These are phyloP conservation scores for Cichladusa arquata DNA, from an alignment of 2,113 vertebrate genomes.

Conservation along the genomic window DNA sequence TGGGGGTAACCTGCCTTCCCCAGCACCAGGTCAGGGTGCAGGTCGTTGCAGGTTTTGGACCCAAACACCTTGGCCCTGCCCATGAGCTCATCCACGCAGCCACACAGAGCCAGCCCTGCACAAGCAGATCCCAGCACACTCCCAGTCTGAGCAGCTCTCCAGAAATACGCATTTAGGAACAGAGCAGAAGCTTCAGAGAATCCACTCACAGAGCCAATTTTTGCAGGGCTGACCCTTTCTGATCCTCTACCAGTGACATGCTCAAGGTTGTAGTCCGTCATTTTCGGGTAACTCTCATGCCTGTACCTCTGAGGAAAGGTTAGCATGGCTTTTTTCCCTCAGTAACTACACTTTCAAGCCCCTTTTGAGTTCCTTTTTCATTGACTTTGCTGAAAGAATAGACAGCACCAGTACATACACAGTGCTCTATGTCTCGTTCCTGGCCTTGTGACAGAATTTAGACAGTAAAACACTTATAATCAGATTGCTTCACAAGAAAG, in stretches of 20 bases:
- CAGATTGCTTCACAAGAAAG: conserved; percentile 40
- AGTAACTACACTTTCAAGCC: neutral
- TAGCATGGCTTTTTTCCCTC: neutral
- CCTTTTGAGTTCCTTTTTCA: neutral
- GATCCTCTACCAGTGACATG: neutral
- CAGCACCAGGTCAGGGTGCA: neutral
- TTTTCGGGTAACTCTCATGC: neutral
- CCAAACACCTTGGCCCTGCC: neutral
- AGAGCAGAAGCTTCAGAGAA: neutral
- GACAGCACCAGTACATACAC: neutral
- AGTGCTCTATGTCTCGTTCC: neutral
- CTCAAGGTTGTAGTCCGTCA: neutral
- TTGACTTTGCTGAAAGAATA: neutral
- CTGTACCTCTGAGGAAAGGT: neutral
- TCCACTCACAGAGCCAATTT: neutral
- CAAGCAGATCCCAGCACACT: neutral
- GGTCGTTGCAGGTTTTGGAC: neutral
- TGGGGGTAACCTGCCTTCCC: neutral
- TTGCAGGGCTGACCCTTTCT: neutral
- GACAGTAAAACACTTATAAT: conserved; percentile 24
- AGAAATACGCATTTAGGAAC: neutral
- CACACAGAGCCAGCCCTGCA: neutral
- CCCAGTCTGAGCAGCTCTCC: neutral
- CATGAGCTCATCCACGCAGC: accelerated
- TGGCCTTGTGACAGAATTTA: neutral